Evolutionary conservation across 2,797 vertebrate genomes (phyloP), one percentile per base, ranked within the genome.

Genomic region (Numenius phaeopus): DNA sequence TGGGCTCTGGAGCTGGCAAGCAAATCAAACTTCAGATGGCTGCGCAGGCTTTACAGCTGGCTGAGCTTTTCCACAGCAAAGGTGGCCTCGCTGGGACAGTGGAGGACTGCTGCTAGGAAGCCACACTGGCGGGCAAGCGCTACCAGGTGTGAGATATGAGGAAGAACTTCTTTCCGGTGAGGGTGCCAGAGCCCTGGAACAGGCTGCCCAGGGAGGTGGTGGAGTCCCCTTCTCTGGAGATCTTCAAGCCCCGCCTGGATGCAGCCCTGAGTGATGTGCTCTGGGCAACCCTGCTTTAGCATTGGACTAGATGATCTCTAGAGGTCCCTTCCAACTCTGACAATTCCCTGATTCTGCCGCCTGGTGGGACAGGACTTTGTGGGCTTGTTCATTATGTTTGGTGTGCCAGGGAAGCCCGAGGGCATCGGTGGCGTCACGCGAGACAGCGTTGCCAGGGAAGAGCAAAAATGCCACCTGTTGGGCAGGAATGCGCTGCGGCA

Each of bases 291-390:
- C 34, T 37, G 34, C 34, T 37, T 37, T 37, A 37, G 34, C 34
- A 37, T 37, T 37, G 34, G 34, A 37, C 34, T 37, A 37, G 34
- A 37, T 37, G 34, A 37, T 37, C 34, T 37, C 34, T 37, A 37
- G 7, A n/a, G 34, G 34, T 37, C 34, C 34, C 34, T 37, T 37
- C 34, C 34, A 37, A 37, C 34, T 37, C 34, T 18, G 17, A 44
- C 42, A 44, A 44, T 44, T 44, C 42, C 17, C 15, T 42, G 16
- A 42, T 16, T 44, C 90, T 98, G 97, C 93, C 3, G 2, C 19
- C 83, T 97, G 90, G 92, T 98, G 76, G 98, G 98, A n/a, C 23
- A 5, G 46, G 98, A 97, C 87, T 98, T 97, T 54, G 69, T 97
- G 76, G 98, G 98, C 30, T 69, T 98, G 39, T 97, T 98, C 14